Percentiles rank a stretch among this genome's conserved stretches.
Conservation (phyloP, 1,140 invertebrate genomes). For the Scaptomyza pallida region DNA sequence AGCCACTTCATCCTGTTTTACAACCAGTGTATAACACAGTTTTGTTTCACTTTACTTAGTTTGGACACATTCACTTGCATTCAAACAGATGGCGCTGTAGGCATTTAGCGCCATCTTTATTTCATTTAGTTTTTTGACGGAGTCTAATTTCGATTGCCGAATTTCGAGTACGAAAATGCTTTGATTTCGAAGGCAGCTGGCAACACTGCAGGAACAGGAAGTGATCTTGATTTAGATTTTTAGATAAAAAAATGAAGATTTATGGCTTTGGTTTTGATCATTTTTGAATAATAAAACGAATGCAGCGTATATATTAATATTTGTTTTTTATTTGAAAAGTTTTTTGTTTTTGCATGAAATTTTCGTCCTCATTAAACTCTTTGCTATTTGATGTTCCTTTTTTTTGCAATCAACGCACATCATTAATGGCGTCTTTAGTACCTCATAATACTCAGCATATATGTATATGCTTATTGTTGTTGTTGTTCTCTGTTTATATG, state of each 20-base stretch:
- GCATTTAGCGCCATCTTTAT: neutral
- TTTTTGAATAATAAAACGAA: too few relatives aligned
- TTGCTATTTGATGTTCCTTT: too few relatives aligned
- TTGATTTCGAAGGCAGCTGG: neutral
- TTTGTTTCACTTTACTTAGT: neutral
- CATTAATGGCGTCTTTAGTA: conserved; percentile 1
- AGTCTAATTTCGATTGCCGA: conserved; percentile 1
- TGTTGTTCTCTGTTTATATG: conserved; percentile 18
- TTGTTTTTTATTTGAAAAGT: too few relatives aligned
- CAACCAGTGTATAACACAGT: conserved; percentile 14
- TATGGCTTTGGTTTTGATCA: neutral
- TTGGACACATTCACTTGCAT: neutral
- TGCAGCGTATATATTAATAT: too few relatives aligned
- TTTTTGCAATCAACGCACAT: conserved; percentile 13
- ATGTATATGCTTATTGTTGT: conserved; percentile 12
- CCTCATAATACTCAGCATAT: neutral
- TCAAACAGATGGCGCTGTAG: neutral
- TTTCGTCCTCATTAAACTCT: too few relatives aligned
- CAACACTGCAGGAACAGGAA: neutral
- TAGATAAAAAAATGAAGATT: neutral
- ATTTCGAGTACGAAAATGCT: neutral
- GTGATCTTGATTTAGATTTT: neutral
- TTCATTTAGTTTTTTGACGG: neutral
- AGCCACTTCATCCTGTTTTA: neutral
- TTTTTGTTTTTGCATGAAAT: too few relatives aligned